Percentiles rank a stretch among this genome's conserved stretches.
Conservation (phyloP, 2,797 vertebrate genomes). For the Myiotriccus ornatus region DNA sequence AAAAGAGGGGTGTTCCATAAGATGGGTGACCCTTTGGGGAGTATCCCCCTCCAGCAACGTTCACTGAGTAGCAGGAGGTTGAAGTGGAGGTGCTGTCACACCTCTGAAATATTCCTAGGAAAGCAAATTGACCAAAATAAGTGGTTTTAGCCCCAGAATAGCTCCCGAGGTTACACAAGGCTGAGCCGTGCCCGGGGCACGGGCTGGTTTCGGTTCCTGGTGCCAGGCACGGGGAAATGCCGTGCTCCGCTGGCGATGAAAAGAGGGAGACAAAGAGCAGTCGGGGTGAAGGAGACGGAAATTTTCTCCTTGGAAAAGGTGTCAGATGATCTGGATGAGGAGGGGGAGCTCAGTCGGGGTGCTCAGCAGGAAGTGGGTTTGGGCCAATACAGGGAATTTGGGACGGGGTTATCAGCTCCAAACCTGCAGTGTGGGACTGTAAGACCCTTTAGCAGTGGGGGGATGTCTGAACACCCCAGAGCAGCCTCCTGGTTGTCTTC, state of each 20-base stretch:
- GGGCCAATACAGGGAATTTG: fast-evolving
- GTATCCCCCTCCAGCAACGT: not conserved
- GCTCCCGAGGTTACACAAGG: fast-evolving
- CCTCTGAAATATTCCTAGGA: fast-evolving
- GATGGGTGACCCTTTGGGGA: fast-evolving
- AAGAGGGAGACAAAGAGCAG: not conserved
- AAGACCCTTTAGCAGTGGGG: not conserved
- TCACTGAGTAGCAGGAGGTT: not conserved
- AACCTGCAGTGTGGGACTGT: too few species aligned
- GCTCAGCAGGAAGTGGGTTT: fast-evolving
- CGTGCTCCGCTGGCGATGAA: not conserved
- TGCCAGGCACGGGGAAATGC: not conserved
- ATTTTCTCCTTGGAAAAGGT: fast-evolving
- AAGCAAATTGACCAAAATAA: fast-evolving
- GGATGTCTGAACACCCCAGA: not conserved
- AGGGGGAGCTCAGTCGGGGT: fast-evolving
- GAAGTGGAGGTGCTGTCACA: not conserved
- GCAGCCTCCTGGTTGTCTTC: not conserved
- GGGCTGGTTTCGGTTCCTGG: not conserved
- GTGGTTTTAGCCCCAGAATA: fast-evolving
- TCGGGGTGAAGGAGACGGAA: not conserved
- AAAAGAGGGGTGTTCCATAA: fast-evolving
- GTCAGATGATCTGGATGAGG: not conserved
- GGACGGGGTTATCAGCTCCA: not conserved
- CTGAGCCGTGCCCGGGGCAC: not conserved